Conservation (phyloP, 2,113 vertebrate species). For the Cyanistes caeruleus region DNA sequence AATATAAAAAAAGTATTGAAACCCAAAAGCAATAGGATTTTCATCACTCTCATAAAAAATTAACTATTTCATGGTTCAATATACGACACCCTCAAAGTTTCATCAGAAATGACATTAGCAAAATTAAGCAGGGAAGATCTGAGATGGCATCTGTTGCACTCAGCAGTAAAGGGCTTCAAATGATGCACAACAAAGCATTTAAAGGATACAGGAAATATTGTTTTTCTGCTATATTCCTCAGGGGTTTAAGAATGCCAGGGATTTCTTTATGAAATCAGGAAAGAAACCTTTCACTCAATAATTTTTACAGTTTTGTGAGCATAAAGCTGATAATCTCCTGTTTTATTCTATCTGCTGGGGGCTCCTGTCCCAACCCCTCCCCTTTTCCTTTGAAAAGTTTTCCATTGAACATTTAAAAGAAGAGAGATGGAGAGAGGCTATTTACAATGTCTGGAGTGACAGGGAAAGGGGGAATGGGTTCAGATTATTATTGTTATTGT, state of each 20-base stretch:
- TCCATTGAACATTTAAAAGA: neutral
- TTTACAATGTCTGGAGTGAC: neutral
- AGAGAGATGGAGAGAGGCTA: neutral
- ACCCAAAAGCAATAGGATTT: constrained; percentile 41
- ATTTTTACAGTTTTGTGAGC: neutral
- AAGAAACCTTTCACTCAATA: neutral
- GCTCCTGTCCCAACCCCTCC: neutral
- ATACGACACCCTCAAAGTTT: neutral
- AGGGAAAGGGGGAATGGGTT: neutral
- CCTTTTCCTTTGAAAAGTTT: neutral
- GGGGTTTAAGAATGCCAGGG: neutral
- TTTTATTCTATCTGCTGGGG: neutral
- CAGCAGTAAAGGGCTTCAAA: neutral
- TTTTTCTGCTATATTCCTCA: neutral
- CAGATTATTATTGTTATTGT: too few species aligned
- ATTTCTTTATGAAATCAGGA: neutral
- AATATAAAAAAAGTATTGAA: neutral
- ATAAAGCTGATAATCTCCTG: neutral
- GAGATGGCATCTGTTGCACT: neutral
- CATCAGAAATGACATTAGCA: constrained; percentile 16
- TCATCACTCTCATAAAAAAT: constrained; percentile 38
- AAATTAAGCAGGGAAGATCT: neutral
- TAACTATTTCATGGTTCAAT: constrained; percentile 39
- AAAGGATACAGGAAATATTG: neutral
- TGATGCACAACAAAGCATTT: neutral